Evolutionary conservation across 2,888 invertebrate genomes (phyloP).

Genomic region (Ligdia adustata): DNA sequence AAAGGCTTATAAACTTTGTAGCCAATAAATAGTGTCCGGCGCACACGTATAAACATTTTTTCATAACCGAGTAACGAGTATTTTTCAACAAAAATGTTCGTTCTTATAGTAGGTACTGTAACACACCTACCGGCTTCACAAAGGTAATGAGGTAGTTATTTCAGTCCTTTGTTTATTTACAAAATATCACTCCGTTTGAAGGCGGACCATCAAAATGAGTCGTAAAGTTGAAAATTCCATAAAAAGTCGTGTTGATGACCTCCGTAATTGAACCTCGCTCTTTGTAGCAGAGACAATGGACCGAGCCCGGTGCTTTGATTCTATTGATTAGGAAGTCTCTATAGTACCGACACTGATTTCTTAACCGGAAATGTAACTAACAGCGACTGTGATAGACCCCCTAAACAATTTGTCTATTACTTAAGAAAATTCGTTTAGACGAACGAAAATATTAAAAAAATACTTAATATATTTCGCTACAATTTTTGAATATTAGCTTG

Average conservation of each 20-base stretch:
- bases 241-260: constrained; percentile 84
- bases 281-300: constrained; percentile 81
- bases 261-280: constrained; percentile 76
- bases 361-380: constrained; percentile 24
- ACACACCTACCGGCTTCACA: constrained; percentile 75
- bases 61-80: constrained; percentile 45
- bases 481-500: too few species aligned
- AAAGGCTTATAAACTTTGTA: neutral
- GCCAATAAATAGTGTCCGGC: constrained; percentile 5
- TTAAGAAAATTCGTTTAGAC: too few species aligned
- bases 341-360: constrained; percentile 30
- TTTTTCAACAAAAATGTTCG: constrained; percentile 56
- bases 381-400: too few species aligned
- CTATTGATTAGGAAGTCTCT: constrained; percentile 63
- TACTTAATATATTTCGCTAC: too few species aligned
- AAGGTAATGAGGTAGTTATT: constrained; percentile 82
- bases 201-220: constrained; percentile 83
- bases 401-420: too few species aligned
- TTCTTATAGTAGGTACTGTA: constrained; percentile 58
- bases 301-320: constrained; percentile 62
- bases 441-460: too few species aligned
- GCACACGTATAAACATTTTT: constrained; percentile 24
- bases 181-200: constrained; percentile 84
- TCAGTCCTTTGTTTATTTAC: constrained; percentile 83
- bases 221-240: constrained; percentile 82